These are phyloP conservation scores for Scaptomyza tumidula DNA, from an alignment of 2,888 invertebrate genomes.

Conservation along the genomic window DNA sequence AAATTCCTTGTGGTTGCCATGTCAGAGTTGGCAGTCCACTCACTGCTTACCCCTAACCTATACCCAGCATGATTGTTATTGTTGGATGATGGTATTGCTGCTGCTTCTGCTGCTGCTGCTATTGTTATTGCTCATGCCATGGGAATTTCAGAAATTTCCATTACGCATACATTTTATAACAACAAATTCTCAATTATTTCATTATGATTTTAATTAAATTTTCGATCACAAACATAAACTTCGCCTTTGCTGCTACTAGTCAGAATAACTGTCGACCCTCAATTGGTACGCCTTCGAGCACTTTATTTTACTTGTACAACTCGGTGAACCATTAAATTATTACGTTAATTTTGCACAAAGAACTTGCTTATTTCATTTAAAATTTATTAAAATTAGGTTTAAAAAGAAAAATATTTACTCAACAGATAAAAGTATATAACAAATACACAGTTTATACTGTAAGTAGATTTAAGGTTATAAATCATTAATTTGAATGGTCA, in stretches of 20 bases:
- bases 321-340: constrained; percentile 8
- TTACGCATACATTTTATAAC: constrained; percentile 71
- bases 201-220: constrained; percentile 81
- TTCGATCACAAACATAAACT: constrained; percentile 61
- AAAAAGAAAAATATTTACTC: background rate
- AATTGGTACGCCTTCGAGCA: constrained; percentile 9
- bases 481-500: background rate
- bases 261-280: constrained; percentile 7
- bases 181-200: constrained; percentile 78
- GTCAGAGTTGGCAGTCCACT: constrained; percentile 5
- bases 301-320: constrained; percentile 11
- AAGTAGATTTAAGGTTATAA: background rate
- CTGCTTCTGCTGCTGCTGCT: constrained; percentile 13
- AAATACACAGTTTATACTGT: background rate
- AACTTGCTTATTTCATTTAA: constrained; percentile 22
- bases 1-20: constrained; percentile 59
- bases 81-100: constrained; percentile 32
- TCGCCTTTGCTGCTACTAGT: constrained; percentile 18
- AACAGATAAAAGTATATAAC: background rate
- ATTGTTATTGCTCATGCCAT: constrained; percentile 65
- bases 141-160: constrained; percentile 70
- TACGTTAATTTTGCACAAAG: constrained; percentile 18
- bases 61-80: constrained; percentile 50
- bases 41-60: background rate
- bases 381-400: constrained; percentile 20